Conservation (phyloP, 2,113 vertebrate genomes). For the Lipophrys pholis region DNA sequence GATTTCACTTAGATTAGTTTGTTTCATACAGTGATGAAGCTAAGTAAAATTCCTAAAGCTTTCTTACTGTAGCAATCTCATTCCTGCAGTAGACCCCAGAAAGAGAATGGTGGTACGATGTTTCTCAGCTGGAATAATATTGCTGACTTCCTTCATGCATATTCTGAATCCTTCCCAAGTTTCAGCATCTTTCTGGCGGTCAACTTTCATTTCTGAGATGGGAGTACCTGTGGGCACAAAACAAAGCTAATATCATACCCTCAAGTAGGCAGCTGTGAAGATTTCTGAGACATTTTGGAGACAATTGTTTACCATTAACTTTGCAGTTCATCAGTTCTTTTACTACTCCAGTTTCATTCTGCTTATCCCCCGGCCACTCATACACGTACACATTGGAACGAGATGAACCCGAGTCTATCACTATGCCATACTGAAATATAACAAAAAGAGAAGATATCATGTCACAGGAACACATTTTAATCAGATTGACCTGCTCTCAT, state of each 20-base stretch:
- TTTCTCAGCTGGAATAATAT: constrained; percentile 82
- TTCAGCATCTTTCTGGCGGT: constrained; percentile 64
- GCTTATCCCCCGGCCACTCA: constrained; percentile 95
- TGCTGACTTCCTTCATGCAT: constrained; percentile 84
- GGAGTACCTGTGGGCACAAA: constrained; percentile 82
- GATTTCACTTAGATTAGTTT: too few species aligned
- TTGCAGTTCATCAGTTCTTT: constrained; percentile 85
- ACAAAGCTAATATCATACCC: not conserved
- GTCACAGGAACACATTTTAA: not conserved
- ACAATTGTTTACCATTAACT: constrained; percentile 85
- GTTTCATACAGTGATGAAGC: too few species aligned
- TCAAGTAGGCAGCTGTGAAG: not conserved
- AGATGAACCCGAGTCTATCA: constrained; percentile 95
- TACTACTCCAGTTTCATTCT: constrained; percentile 94
- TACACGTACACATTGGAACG: constrained; percentile 93
- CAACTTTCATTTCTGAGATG: constrained; percentile 88
- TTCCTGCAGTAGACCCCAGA: constrained; percentile 96
- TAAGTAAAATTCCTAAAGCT: not conserved
- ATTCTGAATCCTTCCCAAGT: constrained; percentile 78
- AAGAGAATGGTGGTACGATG: constrained; percentile 86
- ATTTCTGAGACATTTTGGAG: not conserved
- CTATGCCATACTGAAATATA: constrained; percentile 89
- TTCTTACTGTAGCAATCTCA: constrained; percentile 92
- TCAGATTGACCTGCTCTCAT: not conserved
- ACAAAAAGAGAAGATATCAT: not conserved